Evolutionary conservation across 2,888 invertebrate genomes (phyloP), one percentile per base, ranked within the genome.

Genomic region (Leucania comma): DNA sequence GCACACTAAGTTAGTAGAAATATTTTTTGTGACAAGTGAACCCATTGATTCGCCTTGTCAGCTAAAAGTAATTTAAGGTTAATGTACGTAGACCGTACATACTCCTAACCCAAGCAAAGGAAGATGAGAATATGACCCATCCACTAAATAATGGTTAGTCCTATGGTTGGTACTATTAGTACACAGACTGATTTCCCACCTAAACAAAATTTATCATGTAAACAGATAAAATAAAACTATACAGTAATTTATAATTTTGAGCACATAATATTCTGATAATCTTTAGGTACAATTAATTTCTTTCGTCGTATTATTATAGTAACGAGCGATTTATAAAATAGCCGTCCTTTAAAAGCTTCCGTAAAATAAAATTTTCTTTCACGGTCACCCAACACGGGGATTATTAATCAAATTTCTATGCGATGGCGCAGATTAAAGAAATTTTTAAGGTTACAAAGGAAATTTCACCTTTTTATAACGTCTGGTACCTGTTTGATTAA

Each of bases 361-460:
- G 32, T 72, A 68, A 78, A 72, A 79, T 70, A 66, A 80, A 82
- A 78, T 61, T 76, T 70, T 54, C 72, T 50, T 78, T 78, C 72
- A 83, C 80, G 77, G 83, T 80, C 81, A 81, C 73, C 74, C 78
- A 84, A 77, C 84, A 85, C 54, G 4, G 58, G 59, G 70, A 80
- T 84, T 83, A 86, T 86, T 86, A 85, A 85, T 84, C 84, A 84
- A 84, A 84, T 84, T 83, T 84, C 82, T 75, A 78, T 78, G 71
- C 74, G 75, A 78, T 81, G 64, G 70, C 50, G 58, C 53, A 68
- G 81, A 77, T 84, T 84, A 75, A 75, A 81, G 77, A 78, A 71
- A 71, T 65, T 67, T 71, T 71, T 50, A 59, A 59, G 70, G 70
- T 72, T 58, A 78, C 62, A 84, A 84, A 77, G 71, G 72, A 81